A percentile compares a stretch with the other conserved stretches of the same genome.
Evolutionary conservation across 1,140 invertebrate genomes (phyloP).

Genomic region (Pseudobourletiella spinata): DNA sequence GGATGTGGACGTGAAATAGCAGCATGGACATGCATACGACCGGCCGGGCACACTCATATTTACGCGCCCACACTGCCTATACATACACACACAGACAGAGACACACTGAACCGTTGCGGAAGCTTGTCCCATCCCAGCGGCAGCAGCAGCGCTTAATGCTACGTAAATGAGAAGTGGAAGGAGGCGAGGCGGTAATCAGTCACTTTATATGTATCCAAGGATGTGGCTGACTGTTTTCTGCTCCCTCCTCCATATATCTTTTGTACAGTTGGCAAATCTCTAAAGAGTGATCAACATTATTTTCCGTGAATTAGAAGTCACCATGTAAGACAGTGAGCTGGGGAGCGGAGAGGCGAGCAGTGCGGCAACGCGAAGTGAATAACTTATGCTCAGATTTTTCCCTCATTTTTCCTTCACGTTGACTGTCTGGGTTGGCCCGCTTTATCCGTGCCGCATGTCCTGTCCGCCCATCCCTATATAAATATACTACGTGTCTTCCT

Average conservation of each 20-base stretch:
- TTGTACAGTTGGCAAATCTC: constrained; percentile 28
- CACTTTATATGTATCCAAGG: constrained; percentile 29
- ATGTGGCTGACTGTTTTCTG: constrained; percentile 9
- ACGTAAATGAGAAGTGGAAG: neutral
- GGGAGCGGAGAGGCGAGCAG: neutral
- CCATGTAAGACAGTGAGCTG: neutral
- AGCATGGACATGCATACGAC: too few relatives aligned
- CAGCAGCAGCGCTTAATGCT: too few relatives aligned
- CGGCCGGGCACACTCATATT: too few relatives aligned
- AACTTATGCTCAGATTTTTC: constrained; percentile 22
- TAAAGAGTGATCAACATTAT: constrained; percentile 34
- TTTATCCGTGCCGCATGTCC: neutral
- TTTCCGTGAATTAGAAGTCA: constrained; percentile 29
- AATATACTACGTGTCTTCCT: neutral
- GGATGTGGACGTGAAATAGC: too few relatives aligned
- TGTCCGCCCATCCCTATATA: neutral
- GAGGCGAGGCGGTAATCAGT: constrained; percentile 18
- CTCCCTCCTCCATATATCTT: constrained; percentile 26
- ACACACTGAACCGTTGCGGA: too few relatives aligned
- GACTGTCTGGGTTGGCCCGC: neutral
- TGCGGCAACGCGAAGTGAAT: constrained; percentile 23
- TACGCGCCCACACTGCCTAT: too few relatives aligned
- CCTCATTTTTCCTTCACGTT: neutral
- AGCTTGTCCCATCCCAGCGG: too few relatives aligned
- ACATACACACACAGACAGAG: too few relatives aligned